These are phyloP conservation scores for Ormyrus thymus DNA, from an alignment of 2,888 invertebrate genomes.

Conservation along the genomic window DNA sequence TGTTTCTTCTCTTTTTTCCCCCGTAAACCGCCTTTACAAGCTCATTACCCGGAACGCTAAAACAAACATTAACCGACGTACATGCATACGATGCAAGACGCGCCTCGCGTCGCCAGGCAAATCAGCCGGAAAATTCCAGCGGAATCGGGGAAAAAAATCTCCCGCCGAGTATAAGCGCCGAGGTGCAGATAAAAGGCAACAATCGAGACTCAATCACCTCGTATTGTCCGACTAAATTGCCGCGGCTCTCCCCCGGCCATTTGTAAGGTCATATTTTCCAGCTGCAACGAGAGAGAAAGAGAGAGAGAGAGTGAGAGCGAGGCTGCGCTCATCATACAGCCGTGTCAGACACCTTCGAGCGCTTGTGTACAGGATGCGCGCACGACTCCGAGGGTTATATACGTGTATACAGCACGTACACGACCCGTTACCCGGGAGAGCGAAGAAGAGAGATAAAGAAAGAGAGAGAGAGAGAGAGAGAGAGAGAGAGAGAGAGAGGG, in stretches of 20 bases:
- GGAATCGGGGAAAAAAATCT: too few species aligned
- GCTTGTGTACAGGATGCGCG: conserved; percentile 4
- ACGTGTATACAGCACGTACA: conserved; percentile 2
- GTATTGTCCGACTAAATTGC: conserved; percentile 35
- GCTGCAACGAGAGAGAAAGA: too few species aligned
- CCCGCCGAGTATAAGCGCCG: too few species aligned
- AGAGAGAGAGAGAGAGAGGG: not conserved
- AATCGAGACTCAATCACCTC: conserved; percentile 28
- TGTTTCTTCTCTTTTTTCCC: too few species aligned
- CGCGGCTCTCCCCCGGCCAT: not conserved
- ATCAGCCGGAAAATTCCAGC: too few species aligned
- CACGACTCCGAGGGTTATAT: not conserved
- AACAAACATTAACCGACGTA: too few species aligned
- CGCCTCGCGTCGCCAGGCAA: too few species aligned
- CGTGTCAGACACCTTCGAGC: not conserved
- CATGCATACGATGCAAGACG: too few species aligned
- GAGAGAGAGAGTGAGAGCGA: conserved; percentile 1
- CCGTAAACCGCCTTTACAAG: too few species aligned
- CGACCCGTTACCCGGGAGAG: conserved; percentile 29
- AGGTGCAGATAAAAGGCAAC: not conserved
- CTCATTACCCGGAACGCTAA: too few species aligned
- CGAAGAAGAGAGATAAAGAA: not conserved
- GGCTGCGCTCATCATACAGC: conserved; percentile 13
- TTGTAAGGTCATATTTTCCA: not conserved
- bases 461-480: not conserved